Percentiles rank a stretch among this genome's conserved stretches.
phyloP scores from a whole-genome alignment of 2,797 vertebrate genomes.

The Micrastur ruficollis region DNA sequence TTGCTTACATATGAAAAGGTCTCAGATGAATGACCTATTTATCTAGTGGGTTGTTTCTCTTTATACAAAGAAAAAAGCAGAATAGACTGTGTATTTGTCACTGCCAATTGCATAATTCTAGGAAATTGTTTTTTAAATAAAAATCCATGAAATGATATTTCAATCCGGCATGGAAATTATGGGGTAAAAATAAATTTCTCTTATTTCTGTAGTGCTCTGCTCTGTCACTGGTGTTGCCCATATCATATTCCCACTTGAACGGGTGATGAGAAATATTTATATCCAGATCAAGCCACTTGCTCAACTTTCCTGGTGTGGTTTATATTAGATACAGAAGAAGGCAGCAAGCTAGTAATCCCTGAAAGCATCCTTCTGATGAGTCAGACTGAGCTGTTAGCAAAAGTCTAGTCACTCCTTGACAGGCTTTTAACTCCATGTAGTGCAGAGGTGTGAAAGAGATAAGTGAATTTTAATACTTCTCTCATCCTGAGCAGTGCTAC shows the following conservation, averaged over 20 bases:
- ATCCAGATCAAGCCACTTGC: neutral
- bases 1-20: neutral
- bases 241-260: constrained; percentile 12
- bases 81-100: neutral
- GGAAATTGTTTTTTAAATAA: neutral
- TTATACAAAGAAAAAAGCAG: neutral
- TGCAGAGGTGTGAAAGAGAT: constrained; percentile 5
- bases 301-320: constrained; percentile 29
- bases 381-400: constrained; percentile 25
- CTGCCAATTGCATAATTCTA: neutral
- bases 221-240: neutral
- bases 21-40: neutral
- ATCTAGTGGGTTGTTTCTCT: neutral
- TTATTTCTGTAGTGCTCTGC: neutral
- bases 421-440: constrained; percentile 15
- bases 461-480: constrained; percentile 4
- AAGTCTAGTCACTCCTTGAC: neutral
- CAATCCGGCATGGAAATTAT: neutral
- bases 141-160: neutral
- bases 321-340: constrained; percentile 28
- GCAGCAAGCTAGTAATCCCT: constrained; percentile 16
- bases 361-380: constrained; percentile 22
- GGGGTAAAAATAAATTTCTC: neutral
- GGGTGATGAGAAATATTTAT: neutral
- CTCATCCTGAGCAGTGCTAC: neutral